A percentile compares a stretch with the other conserved stretches of the same genome.
phyloP scores from a whole-genome alignment of 2,113 vertebrate species.

The Dromas ardeola region DNA sequence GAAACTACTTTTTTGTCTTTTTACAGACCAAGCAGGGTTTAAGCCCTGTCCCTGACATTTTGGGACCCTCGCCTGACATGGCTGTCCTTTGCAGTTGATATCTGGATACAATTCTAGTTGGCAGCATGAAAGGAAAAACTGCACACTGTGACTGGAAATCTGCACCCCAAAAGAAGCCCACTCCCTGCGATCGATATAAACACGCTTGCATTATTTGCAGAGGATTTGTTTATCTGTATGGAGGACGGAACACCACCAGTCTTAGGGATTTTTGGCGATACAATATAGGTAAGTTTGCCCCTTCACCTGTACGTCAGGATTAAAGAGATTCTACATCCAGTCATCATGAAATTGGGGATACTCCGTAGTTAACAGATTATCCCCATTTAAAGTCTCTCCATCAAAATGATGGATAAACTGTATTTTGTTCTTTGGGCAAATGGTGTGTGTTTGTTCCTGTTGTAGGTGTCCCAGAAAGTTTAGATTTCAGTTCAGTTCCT shows the following conservation, averaged over 20 bases:
- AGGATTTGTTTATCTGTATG: slow-evolving; percentile 81
- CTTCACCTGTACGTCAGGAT: not conserved
- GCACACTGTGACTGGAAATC: slow-evolving; percentile 69
- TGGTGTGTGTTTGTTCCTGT: not conserved
- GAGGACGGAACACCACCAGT: slow-evolving; percentile 72
- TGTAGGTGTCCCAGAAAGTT: not conserved
- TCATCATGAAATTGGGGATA: accelerated
- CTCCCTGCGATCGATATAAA: slow-evolving; percentile 82
- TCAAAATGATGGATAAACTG: not conserved
- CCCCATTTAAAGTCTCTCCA: not conserved
- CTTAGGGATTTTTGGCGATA: slow-evolving; percentile 88
- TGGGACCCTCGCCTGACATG: not conserved
- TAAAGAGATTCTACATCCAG: not conserved
- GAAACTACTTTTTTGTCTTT: not conserved
- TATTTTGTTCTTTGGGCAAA: not conserved
- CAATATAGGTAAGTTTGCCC: slow-evolving; percentile 76
- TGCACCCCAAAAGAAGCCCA: slow-evolving; percentile 64
- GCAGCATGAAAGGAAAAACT: slow-evolving; percentile 30
- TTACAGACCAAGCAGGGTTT: not conserved
- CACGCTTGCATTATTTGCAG: slow-evolving; percentile 77
- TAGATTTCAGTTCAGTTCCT: not conserved
- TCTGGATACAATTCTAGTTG: not conserved
- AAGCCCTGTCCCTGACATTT: not conserved
- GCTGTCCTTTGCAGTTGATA: not conserved
- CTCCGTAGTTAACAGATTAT: not conserved